phyloP scores from a whole-genome alignment of 2,113 vertebrate genomes.

The Connochaetes taurinus region DNA sequence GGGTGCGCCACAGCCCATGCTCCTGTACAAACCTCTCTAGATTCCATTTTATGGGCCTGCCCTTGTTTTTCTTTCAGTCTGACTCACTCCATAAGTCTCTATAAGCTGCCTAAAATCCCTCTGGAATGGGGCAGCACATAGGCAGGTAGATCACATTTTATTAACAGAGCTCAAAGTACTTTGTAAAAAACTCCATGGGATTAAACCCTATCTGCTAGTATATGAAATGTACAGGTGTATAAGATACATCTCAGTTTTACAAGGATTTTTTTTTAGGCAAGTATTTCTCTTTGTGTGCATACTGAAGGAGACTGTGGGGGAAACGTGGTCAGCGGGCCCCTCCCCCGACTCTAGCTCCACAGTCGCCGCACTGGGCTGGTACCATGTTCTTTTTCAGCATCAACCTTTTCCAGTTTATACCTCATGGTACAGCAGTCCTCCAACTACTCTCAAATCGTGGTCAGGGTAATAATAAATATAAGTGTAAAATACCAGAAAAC shows the following conservation, averaged over 20 bases:
- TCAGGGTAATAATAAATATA: fast-evolving
- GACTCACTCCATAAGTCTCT: not conserved
- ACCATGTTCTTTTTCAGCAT: not conserved
- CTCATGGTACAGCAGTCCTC: fast-evolving
- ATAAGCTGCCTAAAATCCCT: not conserved
- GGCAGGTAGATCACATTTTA: not conserved
- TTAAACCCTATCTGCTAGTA: not conserved
- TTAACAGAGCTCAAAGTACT: not conserved
- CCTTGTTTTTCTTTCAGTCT: not conserved
- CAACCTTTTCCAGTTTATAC: not conserved
- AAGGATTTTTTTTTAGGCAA: not conserved
- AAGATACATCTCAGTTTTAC: not conserved
- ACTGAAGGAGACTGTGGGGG: not conserved
- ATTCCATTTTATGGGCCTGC: not conserved
- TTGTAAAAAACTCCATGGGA: not conserved
- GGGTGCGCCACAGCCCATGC: fast-evolving
- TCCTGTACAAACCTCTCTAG: not conserved
- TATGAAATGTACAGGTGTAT: fast-evolving
- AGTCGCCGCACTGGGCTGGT: fast-evolving
- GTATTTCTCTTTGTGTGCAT: fast-evolving
- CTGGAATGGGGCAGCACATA: not conserved
- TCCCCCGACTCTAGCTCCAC: not conserved
- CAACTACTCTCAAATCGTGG: not conserved
- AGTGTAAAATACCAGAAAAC: not conserved
- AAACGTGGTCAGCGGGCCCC: fast-evolving